phyloP scores from a whole-genome alignment of 2,797 vertebrate genomes.

The Siniperca obscura region DNA sequence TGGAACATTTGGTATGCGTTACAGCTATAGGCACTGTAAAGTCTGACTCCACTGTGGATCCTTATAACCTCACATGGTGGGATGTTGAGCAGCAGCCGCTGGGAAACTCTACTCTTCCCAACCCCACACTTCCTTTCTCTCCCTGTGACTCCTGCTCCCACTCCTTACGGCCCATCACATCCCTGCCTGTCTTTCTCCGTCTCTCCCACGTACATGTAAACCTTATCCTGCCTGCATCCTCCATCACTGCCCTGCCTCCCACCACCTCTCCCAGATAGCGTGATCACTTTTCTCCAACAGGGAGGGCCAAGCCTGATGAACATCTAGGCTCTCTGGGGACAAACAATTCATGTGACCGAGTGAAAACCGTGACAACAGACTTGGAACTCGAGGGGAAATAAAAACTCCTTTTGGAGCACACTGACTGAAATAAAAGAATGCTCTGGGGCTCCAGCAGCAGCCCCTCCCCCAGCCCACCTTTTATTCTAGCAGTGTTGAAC shows the following conservation, averaged over 20 bases:
- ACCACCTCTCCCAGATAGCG: conserved; percentile 28
- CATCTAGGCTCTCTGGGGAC: conserved; percentile 18
- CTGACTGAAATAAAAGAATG: conserved; percentile 61
- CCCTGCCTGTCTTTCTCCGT: conserved; percentile 28
- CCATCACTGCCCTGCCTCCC: conserved; percentile 60
- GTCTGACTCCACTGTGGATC: conserved; percentile 26
- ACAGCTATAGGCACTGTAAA: conserved; percentile 29
- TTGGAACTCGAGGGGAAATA: conserved; percentile 8
- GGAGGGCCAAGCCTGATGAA: neutral
- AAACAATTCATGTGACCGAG: conserved; percentile 43
- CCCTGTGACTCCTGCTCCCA: conserved; percentile 58
- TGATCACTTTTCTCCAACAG: conserved; percentile 18
- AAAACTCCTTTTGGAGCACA: conserved; percentile 34
- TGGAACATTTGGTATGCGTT: conserved; percentile 50
- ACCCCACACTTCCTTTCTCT: conserved; percentile 78
- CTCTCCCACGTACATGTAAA: conserved; percentile 59
- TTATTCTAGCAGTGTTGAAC: conserved; percentile 56
- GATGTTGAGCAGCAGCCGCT: conserved; percentile 60
- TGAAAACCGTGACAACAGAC: conserved; percentile 51
- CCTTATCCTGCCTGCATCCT: conserved; percentile 51
- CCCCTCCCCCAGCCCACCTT: conserved; percentile 63
- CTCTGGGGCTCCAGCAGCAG: neutral
- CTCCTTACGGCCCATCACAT: conserved; percentile 51
- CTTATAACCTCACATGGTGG: conserved; percentile 34
- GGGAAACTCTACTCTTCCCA: conserved; percentile 74